A percentile compares a stretch with the other conserved stretches of the same genome.
Conservation (phyloP, 1,140 invertebrate genomes). For the Eulimnadia texana region DNA sequence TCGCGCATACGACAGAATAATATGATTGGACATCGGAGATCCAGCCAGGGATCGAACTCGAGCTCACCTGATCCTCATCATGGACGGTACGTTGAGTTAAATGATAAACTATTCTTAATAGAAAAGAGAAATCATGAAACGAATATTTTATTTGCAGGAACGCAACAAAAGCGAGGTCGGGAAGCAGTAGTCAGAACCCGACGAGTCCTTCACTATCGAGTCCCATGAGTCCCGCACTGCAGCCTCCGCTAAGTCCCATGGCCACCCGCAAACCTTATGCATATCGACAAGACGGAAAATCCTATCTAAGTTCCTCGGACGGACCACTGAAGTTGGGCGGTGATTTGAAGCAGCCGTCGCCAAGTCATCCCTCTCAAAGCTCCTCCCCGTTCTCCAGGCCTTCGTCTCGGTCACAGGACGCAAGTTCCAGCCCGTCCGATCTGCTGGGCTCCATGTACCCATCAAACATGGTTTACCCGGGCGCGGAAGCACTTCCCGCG, state of each 20-base stretch:
- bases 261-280: conserved; percentile 2
- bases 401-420: conserved; percentile 8
- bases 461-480: background rate
- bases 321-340: background rate
- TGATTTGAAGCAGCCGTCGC: background rate
- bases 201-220: background rate
- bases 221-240: conserved; percentile 10
- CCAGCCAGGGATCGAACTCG: conserved; percentile 13
- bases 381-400: conserved; percentile 13
- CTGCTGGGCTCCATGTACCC: conserved; percentile 3
- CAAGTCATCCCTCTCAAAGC: conserved; percentile 8
- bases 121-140: background rate
- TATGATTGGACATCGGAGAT: background rate
- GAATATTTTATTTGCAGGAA: background rate
- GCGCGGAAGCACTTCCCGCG: background rate
- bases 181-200: conserved; percentile 6
- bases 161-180: background rate
- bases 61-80: conserved; percentile 12
- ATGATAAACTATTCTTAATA: no score
- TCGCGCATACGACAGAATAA: conserved; percentile 3
- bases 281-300: conserved; percentile 4
- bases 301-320: background rate
- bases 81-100: no score
- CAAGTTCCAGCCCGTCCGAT: conserved; percentile 7
- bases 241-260: conserved; percentile 10